Conservation (phyloP, 2,888 invertebrate species). For the Hirtodrosophila alboralis region DNA sequence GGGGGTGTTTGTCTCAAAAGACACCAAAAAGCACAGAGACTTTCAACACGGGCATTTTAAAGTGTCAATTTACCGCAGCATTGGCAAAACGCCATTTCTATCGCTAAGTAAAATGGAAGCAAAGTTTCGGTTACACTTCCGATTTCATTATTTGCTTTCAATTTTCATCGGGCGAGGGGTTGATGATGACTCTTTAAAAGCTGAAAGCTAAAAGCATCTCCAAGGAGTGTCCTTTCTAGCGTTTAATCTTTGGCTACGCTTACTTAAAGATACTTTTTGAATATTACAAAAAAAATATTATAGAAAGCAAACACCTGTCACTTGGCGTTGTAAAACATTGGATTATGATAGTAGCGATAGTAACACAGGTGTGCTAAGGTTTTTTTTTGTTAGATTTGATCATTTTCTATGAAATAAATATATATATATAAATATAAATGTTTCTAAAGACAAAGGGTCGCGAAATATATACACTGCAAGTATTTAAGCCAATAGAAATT, state of each 20-base stretch:
- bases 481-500: too few species aligned
- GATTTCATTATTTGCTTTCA: constrained; percentile 72
- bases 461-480: too few species aligned
- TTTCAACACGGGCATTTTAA: constrained; percentile 77
- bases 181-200: constrained; percentile 38
- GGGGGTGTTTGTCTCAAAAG: constrained; percentile 24
- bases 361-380: too few species aligned
- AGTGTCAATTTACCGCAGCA: constrained; percentile 82
- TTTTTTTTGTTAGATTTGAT: too few species aligned
- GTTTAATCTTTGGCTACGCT: constrained; percentile 17
- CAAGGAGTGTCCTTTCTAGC: constrained; percentile 28
- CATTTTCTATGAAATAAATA: too few species aligned
- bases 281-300: too few species aligned
- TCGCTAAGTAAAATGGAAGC: constrained; percentile 58
- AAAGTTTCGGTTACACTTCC: constrained; percentile 71
- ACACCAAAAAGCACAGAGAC: constrained; percentile 77
- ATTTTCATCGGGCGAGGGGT: constrained; percentile 67
- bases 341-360: too few species aligned
- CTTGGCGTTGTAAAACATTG: too few species aligned
- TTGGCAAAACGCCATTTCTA: constrained; percentile 51
- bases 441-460: too few species aligned
- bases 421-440: too few species aligned
- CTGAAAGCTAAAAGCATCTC: constrained; percentile 46
- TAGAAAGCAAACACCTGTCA: too few species aligned
- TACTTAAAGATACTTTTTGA: constrained; percentile 13